These are phyloP conservation scores for Anolis carolinensis DNA, from an alignment of 2,113 vertebrate species.

Conservation along the genomic window DNA sequence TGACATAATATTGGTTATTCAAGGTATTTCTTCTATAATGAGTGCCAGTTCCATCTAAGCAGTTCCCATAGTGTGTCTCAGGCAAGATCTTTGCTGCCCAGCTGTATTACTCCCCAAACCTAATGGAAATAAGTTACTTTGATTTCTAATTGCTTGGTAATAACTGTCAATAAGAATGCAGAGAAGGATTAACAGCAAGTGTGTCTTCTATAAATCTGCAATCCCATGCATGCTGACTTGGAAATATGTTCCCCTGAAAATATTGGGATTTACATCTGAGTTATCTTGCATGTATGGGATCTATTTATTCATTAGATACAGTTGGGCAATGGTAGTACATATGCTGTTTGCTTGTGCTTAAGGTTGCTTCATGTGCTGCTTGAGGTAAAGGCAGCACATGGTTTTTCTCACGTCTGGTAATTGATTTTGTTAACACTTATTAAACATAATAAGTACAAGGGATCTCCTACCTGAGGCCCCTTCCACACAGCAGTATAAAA, in stretches of 20 bases:
- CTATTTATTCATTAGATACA: background rate
- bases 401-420: too few species aligned
- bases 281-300: background rate
- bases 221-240: background rate
- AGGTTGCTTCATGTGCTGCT: background rate
- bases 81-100: background rate
- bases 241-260: background rate
- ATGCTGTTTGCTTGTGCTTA: background rate
- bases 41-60: background rate
- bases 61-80: background rate
- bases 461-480: too few species aligned
- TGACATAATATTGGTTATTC: too few species aligned
- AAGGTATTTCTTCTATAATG: background rate
- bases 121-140: background rate
- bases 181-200: background rate
- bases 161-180: background rate
- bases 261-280: background rate
- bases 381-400: too few species aligned
- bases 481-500: too few species aligned
- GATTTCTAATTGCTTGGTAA: background rate
- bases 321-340: background rate
- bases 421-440: too few species aligned
- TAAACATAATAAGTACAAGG: too few species aligned
- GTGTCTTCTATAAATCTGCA: background rate
- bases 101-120: background rate